Evolutionary conservation across 2,113 vertebrate genomes (phyloP), one percentile per base, ranked within the genome.

Genomic region (Poecilia latipinna): DNA sequence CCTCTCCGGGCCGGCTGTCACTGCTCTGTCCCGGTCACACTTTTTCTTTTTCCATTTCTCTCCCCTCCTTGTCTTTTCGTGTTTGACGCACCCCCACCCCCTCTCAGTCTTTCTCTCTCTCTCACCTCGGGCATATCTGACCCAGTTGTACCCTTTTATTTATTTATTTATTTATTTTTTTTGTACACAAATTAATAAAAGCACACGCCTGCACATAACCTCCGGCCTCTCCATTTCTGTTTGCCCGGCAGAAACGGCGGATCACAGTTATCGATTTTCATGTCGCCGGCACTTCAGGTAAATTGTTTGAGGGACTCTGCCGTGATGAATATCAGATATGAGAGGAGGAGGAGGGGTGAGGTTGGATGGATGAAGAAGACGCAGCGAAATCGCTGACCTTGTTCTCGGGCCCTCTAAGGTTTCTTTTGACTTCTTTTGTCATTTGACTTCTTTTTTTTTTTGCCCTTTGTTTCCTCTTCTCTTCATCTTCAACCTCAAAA

Each of bases 281-380:
- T 94, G 96, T 94, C 94, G 90, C 82, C 77, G 90, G 89, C 91
- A 92, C 95, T 96, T 93, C 94, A 95, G 95, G 96, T 96, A 96
- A 96, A 96, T 94, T 94, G 95, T 96, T 94, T 93, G 95, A 96
- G 95, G 77, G 89, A 94, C 92, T 94, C 85, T 93, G 93, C 93
- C 87, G 82, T 95, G 95, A 96, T 94, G 94, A 97, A 96, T 95
- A 96, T 95, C 93, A 95, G 94, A 95, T 95, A 94, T 90, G 89
- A 93, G 75, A 86, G 68, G 70, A 74, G 70, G 67, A 65, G 90
- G 94, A 94, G 86, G 91, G 88, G 83, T 83, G 65, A 3, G 10
- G 28, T 81, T 77, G 77, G 28, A 82, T 77, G 77, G 81, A 82
- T 79, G 79, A 65, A 93, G 94, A 79, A 75, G 64, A 68, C 75